Evolutionary conservation across 2,797 vertebrate species (phyloP), one percentile per base, ranked within the genome.

Genomic region (Argentina silus): DNA sequence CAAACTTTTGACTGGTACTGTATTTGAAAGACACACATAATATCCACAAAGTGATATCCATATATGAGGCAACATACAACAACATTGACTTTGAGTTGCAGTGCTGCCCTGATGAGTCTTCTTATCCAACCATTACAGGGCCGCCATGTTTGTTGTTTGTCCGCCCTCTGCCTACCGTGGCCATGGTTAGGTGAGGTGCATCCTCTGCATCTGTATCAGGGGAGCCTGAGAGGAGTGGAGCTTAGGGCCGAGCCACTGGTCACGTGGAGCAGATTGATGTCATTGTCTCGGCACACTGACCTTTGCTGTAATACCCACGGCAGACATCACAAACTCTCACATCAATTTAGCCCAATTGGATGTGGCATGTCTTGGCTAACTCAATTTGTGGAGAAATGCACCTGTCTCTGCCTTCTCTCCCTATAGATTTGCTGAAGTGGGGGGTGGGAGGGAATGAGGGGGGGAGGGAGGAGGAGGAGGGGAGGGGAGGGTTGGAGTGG

Each of bases 271-370:
- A 93, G 95, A 95, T 97, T 95, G 95, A 96, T 96, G 96, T 96
- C 96, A 97, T 93, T 89, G 94, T 95, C 96, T 96, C 94, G 85
- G 89, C 93, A 92, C 93, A 93, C 90, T 98, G 98, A 99, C 97
- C 98, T 99, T 98, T 97, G 96, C 96, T 97, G 96, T 96, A 97
- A 96, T 95, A 96, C 96, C 96, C 93, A 94, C 94, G 91, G 96
- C 95, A 97, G 95, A 98, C 97, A 98, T 98, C 97, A 97, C 98
- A 98, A 96, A 97, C 96, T 97, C 97, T 98, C 97, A 98, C 98
- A 97, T 99, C 98, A 98, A 98, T 99, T 99, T 99, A 92, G 94
- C 87, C 92, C 96, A 97, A 98, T 99, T 99, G 98, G 97, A 99
- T 98, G 97, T 98, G 98, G 97, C 98, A 98, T 98, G 97, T 98